These are phyloP conservation scores for Heliocidaris tuberculata DNA, from an alignment of 35 echinoderm and acorn worm species.

Conservation along the genomic window DNA sequence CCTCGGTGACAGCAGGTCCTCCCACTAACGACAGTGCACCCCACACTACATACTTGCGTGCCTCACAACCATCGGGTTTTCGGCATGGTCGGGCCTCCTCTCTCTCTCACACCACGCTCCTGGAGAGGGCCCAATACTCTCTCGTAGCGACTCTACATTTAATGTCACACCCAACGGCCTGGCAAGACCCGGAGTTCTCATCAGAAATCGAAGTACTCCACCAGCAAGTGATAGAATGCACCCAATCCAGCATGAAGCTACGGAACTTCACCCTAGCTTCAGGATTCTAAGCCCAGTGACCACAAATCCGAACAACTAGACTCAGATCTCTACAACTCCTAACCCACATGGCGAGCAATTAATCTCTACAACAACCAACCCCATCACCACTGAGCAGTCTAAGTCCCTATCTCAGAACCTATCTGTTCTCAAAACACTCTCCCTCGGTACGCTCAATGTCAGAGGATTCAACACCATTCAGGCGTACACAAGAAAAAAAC, in stretches of 20 bases:
- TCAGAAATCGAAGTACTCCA: conserved; percentile 5
- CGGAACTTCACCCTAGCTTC: background rate
- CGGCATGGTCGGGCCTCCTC: background rate
- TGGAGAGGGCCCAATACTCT: background rate
- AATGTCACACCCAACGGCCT: background rate
- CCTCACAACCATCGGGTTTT: background rate
- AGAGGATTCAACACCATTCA: conserved; percentile 15
- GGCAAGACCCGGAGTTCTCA: background rate
- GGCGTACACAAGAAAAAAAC: background rate
- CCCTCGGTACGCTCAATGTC: background rate
- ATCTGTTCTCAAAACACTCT: background rate
- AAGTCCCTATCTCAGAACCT: background rate
- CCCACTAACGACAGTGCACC: background rate
- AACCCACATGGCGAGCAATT: background rate
- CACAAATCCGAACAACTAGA: background rate
- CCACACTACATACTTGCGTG: background rate
- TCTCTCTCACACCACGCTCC: background rate
- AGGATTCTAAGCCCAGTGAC: background rate
- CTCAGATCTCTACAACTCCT: background rate
- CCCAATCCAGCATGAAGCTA: background rate
- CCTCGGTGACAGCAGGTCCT: too few relatives aligned
- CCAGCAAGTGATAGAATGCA: conserved; percentile 27
- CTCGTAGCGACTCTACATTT: background rate
- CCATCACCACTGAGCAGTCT: background rate
- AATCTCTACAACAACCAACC: background rate